phyloP scores from a whole-genome alignment of 1,140 invertebrate genomes.

The Rhysida immarginata region DNA sequence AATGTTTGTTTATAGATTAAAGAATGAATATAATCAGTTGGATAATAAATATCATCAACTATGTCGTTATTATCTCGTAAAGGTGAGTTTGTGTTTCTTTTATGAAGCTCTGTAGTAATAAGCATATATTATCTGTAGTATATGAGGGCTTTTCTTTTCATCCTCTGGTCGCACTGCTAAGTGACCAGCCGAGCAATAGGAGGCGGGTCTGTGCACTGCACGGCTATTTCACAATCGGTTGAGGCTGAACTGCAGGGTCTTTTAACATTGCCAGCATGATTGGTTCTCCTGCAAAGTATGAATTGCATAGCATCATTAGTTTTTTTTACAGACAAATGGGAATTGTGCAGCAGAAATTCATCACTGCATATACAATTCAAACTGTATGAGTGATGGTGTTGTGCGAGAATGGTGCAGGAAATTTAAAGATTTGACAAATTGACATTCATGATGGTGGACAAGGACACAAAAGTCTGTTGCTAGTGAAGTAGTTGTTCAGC shows the following conservation, averaged over 20 bases:
- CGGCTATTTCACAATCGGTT: not conserved
- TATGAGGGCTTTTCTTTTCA: too few relatives aligned
- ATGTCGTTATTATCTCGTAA: too few relatives aligned
- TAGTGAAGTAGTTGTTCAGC: not conserved
- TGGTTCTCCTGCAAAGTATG: not conserved
- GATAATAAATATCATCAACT: too few relatives aligned
- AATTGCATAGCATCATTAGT: not conserved
- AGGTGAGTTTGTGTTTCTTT: too few relatives aligned
- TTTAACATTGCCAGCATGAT: not conserved
- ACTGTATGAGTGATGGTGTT: not conserved
- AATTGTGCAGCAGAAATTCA: not conserved
- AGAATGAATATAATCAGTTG: too few relatives aligned
- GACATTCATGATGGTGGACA: not conserved
- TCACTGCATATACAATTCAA: not conserved
- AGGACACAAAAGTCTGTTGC: not conserved
- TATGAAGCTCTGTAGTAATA: too few relatives aligned
- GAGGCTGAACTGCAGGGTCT: not conserved
- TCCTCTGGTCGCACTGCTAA: too few relatives aligned
- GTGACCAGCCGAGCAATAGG: too few relatives aligned
- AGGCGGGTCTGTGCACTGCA: too few relatives aligned
- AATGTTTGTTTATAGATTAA: too few relatives aligned
- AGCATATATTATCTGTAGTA: too few relatives aligned
- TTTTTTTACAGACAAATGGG: not conserved
- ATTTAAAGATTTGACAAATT: not conserved
- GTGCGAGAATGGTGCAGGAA: not conserved